Conservation (phyloP, 2,113 vertebrate species). For the Boulengeromyrus knoepffleri region DNA sequence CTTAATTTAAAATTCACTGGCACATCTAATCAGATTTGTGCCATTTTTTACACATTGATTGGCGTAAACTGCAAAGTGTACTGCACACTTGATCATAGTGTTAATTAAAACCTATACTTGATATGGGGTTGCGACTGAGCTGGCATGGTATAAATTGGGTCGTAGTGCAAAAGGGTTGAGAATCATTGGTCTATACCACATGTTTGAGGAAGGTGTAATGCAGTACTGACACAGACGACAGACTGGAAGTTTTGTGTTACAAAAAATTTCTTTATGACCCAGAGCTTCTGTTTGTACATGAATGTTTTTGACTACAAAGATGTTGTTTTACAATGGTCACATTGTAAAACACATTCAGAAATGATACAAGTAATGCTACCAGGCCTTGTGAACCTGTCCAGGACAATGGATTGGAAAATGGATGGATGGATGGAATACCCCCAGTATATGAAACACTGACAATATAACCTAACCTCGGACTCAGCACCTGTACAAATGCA, state of each 20-base stretch:
- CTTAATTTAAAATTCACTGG: too few relatives aligned
- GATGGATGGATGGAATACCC: background rate
- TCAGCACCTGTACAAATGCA: background rate
- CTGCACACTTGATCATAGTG: too few relatives aligned
- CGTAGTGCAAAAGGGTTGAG: too few relatives aligned
- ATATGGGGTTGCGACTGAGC: too few relatives aligned
- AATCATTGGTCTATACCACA: background rate
- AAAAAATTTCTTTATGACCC: background rate
- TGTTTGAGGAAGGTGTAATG: background rate
- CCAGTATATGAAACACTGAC: background rate
- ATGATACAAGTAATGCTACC: background rate
- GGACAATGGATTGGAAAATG: background rate
- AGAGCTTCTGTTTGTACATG: background rate
- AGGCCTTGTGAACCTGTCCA: background rate
- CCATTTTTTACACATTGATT: too few relatives aligned
- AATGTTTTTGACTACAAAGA: background rate
- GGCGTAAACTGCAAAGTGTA: too few relatives aligned
- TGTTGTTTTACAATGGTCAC: background rate
- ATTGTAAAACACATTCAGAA: background rate
- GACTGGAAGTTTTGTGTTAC: background rate
- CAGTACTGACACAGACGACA: background rate
- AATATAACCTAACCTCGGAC: background rate
- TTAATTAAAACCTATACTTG: too few relatives aligned
- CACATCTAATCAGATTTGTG: too few relatives aligned
- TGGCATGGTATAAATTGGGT: too few relatives aligned